phyloP scores from a whole-genome alignment of 2,113 vertebrate genomes.

The Epinephelus moara region DNA sequence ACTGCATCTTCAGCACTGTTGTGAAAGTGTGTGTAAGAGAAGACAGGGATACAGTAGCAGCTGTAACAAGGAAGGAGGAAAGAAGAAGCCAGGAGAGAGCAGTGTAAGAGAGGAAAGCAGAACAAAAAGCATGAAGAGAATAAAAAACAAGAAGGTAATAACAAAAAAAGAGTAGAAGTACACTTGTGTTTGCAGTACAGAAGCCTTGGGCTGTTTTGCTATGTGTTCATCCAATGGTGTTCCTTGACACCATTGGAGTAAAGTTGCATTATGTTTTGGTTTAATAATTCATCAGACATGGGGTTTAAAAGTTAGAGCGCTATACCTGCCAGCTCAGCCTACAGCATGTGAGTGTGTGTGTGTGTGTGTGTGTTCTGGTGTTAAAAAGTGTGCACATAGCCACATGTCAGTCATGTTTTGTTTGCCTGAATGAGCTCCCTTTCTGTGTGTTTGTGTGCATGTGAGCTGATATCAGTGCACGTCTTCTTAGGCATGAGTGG shows the following conservation, averaged over 20 bases:
- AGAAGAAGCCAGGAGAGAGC: conserved; percentile 16
- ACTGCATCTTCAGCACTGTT: conserved; percentile 38
- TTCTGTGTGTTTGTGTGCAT: neutral
- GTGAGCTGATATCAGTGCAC: neutral
- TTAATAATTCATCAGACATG: conserved; percentile 61
- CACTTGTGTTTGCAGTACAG: conserved; percentile 8
- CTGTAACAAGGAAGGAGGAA: neutral
- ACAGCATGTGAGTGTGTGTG: neutral
- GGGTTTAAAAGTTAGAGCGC: conserved; percentile 43
- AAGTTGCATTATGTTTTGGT: conserved; percentile 50
- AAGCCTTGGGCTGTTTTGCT: conserved; percentile 55
- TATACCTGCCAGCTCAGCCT: conserved; percentile 45
- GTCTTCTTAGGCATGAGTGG: conserved; percentile 14
- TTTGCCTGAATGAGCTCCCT: neutral
- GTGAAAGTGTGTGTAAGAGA: conserved; percentile 19
- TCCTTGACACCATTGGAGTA: conserved; percentile 29
- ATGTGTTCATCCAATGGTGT: conserved; percentile 45
- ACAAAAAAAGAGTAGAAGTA: neutral
- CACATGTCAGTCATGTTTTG: neutral
- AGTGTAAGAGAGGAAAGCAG: neutral
- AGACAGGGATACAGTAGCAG: conserved; percentile 5
- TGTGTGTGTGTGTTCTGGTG: neutral
- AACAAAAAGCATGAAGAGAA: neutral
- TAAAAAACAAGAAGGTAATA: conserved; percentile 14
- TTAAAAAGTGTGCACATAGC: conserved; percentile 6